phyloP scores from a whole-genome alignment of 2,888 invertebrate genomes.

The Diaphora mendica region DNA sequence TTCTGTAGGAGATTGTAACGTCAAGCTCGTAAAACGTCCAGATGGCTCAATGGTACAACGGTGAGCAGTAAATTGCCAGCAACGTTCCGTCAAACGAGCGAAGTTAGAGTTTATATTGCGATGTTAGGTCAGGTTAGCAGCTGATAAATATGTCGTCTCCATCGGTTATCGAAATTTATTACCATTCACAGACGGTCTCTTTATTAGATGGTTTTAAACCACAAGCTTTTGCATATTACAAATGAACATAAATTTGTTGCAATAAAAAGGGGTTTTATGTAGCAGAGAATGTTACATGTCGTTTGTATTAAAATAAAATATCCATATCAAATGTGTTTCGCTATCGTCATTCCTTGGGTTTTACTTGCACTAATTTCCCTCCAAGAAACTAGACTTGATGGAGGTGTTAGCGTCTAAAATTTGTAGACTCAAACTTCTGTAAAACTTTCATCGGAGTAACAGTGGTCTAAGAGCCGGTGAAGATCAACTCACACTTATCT shows the following conservation, averaged over 20 bases:
- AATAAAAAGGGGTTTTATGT: background rate
- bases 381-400: background rate
- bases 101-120: slow-evolving; percentile 4
- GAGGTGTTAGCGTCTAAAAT: too few species aligned
- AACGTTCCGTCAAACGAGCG: slow-evolving; percentile 3
- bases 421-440: too few species aligned
- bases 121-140: background rate
- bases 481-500: too few species aligned
- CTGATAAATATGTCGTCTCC: background rate
- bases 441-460: too few species aligned
- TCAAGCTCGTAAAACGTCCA: background rate
- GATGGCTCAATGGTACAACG: background rate
- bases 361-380: too few species aligned
- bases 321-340: too few species aligned
- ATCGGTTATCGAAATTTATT: background rate
- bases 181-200: background rate
- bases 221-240: background rate
- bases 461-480: too few species aligned
- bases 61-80: background rate
- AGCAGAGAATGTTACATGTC: too few species aligned
- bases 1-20: background rate
- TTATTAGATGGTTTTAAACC: background rate
- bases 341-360: too few species aligned
- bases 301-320: too few species aligned
- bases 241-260: background rate